Base-by-base conservation (phyloP, 2,888 invertebrate species). In the Mythimna pallens region DNA sequence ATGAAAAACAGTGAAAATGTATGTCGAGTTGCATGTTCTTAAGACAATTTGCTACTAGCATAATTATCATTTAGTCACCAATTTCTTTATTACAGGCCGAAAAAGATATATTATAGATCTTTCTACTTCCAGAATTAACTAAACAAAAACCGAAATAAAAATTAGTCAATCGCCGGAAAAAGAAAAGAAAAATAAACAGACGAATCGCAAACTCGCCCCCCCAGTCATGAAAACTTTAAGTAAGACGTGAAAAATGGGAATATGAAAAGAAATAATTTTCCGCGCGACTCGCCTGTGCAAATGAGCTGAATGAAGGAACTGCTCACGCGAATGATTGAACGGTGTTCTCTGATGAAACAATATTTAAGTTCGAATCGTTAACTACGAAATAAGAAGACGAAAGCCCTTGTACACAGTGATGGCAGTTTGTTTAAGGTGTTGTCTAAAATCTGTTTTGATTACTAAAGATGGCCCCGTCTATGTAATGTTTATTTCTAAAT, bases 181-280 rank as follows among this genome's bases (percentile, higher is more conserved):
- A 85, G 86, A 87, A 87, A 89, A 82, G 76, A 58, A 93, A 94
- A 93, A 91, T 90, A 93, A 94, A 94, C 93, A 93, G 85, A 90
- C 82, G 89, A 87, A 88, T 90, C 85, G 86, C 85, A 90, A 93
- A 91, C 73, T 80, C 59, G 36, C 92, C 91, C 92, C 92, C 91
- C 92, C 92, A 89, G 89, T 86, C 86, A 87, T 85, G 86, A 90
- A 93, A 96, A 95, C 92, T 95, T 95, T 95, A 95, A 95, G 91
- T 93, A 95, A 96, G 96, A 95, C 93, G 94, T 93, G 94, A 95
- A 95, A 96, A 95, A 95, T 95, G 94, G 92, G 92, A 93, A 93
- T 94, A 95, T 95, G 95, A 96, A 96, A 95, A 96, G 95, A 96
- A 96, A 96, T 96, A 95, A 96, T 96, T 96, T 96, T 96, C 94